phyloP scores from a whole-genome alignment of 1,140 invertebrate genomes.

The Marisa cornuarietis region DNA sequence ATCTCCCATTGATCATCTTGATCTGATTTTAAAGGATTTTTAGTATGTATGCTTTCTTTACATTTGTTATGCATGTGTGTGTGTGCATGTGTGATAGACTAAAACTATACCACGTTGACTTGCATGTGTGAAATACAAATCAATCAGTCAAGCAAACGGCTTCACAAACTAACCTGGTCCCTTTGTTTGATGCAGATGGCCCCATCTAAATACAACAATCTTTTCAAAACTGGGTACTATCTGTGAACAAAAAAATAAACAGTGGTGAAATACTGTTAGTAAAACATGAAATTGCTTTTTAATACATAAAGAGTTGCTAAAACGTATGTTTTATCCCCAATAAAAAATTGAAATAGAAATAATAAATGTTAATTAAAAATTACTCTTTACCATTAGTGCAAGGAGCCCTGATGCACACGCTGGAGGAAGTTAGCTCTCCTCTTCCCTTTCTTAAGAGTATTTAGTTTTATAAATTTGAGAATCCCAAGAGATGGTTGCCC shows the following conservation, averaged over 20 bases:
- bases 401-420: too few relatives aligned
- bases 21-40: too few relatives aligned
- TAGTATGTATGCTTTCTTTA: too few relatives aligned
- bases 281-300: background rate
- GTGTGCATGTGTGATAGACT: too few relatives aligned
- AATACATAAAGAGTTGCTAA: background rate
- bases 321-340: background rate
- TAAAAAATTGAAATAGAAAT: too few relatives aligned
- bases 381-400: too few relatives aligned
- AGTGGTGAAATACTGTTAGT: background rate
- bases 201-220: slow-evolving; percentile 56
- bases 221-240: slow-evolving; percentile 46
- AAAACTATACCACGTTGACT: too few relatives aligned
- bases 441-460: background rate
- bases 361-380: too few relatives aligned
- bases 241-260: slow-evolving; percentile 32
- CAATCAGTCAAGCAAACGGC: background rate
- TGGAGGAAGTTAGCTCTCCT: too few relatives aligned
- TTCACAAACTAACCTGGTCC: slow-evolving; percentile 48
- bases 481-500: background rate
- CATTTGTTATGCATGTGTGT: too few relatives aligned
- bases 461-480: background rate
- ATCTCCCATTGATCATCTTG: too few relatives aligned
- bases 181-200: slow-evolving; percentile 40
- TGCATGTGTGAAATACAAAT: too few relatives aligned